Percentiles rank a stretch among this genome's conserved stretches.
These are phyloP conservation scores for Galeopterus variegatus DNA, from an alignment of 2,113 vertebrate species.

Conservation along the genomic window DNA sequence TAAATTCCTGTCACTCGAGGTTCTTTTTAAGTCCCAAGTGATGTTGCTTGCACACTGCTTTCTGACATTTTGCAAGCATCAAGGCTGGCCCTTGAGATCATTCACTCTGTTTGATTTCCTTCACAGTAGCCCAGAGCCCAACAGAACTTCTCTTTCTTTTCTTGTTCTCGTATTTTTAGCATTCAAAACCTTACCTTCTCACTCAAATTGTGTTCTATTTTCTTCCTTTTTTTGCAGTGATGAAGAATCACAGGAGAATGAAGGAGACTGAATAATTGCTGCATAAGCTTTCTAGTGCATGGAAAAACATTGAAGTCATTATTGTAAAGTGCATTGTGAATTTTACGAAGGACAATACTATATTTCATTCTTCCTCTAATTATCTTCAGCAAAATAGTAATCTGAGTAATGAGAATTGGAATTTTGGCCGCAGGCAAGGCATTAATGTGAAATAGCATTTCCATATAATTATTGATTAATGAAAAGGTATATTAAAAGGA, in stretches of 20 bases:
- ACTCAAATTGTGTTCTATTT: conserved; percentile 66
- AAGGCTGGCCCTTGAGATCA: conserved; percentile 78
- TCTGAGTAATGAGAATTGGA: conserved; percentile 52
- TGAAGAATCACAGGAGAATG: conserved; percentile 68
- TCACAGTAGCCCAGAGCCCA: conserved; percentile 73
- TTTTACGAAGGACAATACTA: conserved; percentile 63
- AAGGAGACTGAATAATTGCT: conserved; percentile 46
- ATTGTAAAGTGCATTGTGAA: conserved; percentile 59
- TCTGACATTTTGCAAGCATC: conserved; percentile 79
- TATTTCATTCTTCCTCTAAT: conserved; percentile 62
- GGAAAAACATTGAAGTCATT: conserved; percentile 55
- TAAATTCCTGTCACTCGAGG: conserved; percentile 53
- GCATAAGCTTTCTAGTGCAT: conserved; percentile 7
- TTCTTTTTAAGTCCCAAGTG: conserved; percentile 62
- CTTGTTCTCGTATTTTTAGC: conserved; percentile 41
- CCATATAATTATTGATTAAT: conserved; percentile 77
- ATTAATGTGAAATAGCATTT: conserved; percentile 64
- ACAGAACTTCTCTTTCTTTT: conserved; percentile 69
- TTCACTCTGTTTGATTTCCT: conserved; percentile 80
- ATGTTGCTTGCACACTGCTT: conserved; percentile 38
- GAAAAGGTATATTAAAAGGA: conserved; percentile 30
- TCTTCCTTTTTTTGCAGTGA: conserved; percentile 10
- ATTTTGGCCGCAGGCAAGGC: conserved; percentile 64
- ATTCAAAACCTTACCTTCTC: conserved; percentile 67
- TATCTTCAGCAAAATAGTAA: conserved; percentile 65